Conservation (phyloP, 2,113 vertebrate genomes). For the Euleptes europaea region DNA sequence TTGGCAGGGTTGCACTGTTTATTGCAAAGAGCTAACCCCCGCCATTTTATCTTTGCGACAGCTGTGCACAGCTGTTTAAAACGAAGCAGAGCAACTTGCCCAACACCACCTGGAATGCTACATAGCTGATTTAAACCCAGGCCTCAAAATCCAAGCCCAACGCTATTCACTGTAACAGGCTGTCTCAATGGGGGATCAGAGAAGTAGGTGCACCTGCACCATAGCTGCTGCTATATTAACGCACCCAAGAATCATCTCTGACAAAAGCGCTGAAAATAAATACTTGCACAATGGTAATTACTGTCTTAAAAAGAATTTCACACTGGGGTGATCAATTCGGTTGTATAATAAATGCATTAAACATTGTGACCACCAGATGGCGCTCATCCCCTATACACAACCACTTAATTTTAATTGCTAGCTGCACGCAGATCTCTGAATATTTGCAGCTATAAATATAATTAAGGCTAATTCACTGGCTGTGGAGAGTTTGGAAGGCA, state of each 20-base stretch:
- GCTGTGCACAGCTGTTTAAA: too few relatives aligned
- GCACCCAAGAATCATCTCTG: not conserved
- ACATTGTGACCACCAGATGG: conserved; percentile 30
- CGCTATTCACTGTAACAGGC: too few relatives aligned
- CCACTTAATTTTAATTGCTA: not conserved
- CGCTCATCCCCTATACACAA: not conserved
- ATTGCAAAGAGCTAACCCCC: too few relatives aligned
- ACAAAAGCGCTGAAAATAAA: not conserved
- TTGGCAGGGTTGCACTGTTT: too few relatives aligned
- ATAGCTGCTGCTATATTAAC: not conserved
- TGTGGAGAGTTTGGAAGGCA: not conserved
- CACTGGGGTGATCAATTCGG: not conserved
- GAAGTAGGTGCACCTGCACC: too few relatives aligned
- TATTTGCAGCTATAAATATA: not conserved
- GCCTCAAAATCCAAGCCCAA: too few relatives aligned
- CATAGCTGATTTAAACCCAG: too few relatives aligned
- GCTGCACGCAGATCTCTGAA: not conserved
- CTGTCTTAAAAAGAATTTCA: not conserved
- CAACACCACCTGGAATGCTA: too few relatives aligned
- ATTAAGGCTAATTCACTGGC: not conserved
- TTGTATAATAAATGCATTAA: fast-evolving
- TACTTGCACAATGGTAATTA: not conserved
- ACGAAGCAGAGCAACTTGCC: too few relatives aligned
- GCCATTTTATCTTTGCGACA: too few relatives aligned
- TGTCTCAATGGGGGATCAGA: too few relatives aligned